Evolutionary conservation across 1,140 invertebrate genomes (phyloP).

Genomic region (Coptotermes formosanus): DNA sequence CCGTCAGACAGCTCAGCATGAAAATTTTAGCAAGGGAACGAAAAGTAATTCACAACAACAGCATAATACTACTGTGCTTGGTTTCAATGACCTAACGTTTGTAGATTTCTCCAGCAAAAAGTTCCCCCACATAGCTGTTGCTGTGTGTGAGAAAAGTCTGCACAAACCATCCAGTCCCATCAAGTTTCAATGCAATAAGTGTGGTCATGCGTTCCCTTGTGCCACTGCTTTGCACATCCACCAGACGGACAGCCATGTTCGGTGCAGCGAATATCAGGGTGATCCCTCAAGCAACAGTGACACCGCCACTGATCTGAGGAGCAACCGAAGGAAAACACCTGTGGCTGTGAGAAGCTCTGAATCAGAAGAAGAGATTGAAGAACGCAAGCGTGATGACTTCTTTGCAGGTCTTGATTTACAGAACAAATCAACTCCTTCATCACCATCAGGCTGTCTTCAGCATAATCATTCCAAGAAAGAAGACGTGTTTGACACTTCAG

Average conservation of each 20-base stretch:
- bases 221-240: constrained; percentile 67
- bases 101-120: constrained; percentile 76
- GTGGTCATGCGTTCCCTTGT: constrained; percentile 72
- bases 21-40: constrained; percentile 41
- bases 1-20: constrained; percentile 57
- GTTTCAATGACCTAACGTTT: constrained; percentile 64
- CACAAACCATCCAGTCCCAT: constrained; percentile 60
- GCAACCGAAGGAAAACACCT: constrained; percentile 29
- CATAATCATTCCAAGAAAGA: constrained; percentile 32
- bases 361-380: constrained; percentile 33
- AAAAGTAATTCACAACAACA: not conserved
- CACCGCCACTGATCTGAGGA: constrained; percentile 35
- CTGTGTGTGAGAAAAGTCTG: constrained; percentile 66
- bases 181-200: constrained; percentile 68
- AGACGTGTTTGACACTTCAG: constrained; percentile 34
- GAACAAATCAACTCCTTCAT: constrained; percentile 52
- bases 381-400: constrained; percentile 56
- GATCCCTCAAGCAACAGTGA: not conserved
- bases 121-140: constrained; percentile 72
- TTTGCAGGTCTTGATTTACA: constrained; percentile 76
- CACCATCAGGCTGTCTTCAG: constrained; percentile 7
- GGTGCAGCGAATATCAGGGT: not conserved
- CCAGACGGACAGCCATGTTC: constrained; percentile 54
- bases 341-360: not conserved
- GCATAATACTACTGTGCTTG: not conserved